These are phyloP conservation scores for Euphonia xanthogaster DNA, from an alignment of 2,797 vertebrate genomes.

Conservation along the genomic window DNA sequence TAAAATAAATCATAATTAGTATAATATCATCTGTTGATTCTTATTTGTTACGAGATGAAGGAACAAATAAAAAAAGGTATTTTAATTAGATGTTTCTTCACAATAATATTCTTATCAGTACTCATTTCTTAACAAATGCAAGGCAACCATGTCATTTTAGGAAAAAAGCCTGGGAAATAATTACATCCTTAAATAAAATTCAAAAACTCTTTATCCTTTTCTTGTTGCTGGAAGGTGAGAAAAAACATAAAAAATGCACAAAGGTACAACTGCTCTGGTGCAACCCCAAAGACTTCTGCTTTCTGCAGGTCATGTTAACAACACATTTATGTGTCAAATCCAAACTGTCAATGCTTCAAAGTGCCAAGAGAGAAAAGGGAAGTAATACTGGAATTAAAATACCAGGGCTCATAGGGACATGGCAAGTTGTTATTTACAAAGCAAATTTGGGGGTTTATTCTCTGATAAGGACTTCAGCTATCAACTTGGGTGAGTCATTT, in stretches of 20 bases:
- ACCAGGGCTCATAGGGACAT: not conserved
- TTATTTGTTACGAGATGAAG: not conserved
- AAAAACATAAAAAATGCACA: not conserved
- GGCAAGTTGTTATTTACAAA: not conserved
- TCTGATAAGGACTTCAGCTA: not conserved
- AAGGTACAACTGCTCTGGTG: not conserved
- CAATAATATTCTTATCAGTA: not conserved
- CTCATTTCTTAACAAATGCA: not conserved
- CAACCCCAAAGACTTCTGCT: not conserved
- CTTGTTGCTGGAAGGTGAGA: not conserved
- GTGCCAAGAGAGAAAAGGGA: not conserved
- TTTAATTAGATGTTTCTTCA: not conserved
- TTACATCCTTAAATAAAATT: not conserved
- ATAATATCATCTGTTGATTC: not conserved
- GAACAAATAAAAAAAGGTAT: not conserved
- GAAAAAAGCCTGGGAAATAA: not conserved
- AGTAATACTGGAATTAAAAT: not conserved
- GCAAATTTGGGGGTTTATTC: not conserved
- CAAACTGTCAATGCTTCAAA: not conserved
- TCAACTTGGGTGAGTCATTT: not conserved
- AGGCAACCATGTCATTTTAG: not conserved
- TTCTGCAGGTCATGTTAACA: not conserved
- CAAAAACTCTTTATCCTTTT: not conserved
- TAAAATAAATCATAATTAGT: not conserved
- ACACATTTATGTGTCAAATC: not conserved